phyloP scores from a whole-genome alignment of 2,797 vertebrate species.

The Nyctibius grandis region DNA sequence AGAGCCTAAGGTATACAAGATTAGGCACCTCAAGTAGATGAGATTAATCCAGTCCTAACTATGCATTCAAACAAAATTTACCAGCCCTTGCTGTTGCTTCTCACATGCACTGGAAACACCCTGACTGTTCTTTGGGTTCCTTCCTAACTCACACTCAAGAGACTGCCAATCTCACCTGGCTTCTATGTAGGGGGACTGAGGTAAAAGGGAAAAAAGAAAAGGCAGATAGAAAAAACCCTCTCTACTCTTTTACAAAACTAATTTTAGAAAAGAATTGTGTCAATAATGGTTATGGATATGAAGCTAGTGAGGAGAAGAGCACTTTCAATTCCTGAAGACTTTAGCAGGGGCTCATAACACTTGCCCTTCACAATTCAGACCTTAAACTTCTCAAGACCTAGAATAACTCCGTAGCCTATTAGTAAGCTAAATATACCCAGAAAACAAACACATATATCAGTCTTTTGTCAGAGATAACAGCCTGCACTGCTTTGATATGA shows the following conservation, averaged over 20 bases:
- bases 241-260: not conserved
- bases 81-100: not conserved
- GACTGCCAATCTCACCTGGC: not conserved
- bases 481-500: not conserved
- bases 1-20: not conserved
- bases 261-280: not conserved
- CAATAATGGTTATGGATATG: not conserved
- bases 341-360: not conserved
- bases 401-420: not conserved
- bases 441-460: not conserved
- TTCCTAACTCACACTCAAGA: not conserved
- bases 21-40: not conserved
- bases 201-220: not conserved
- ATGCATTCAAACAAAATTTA: not conserved
- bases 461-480: not conserved
- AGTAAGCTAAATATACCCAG: not conserved
- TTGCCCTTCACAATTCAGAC: not conserved
- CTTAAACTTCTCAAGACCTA: not conserved
- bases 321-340: not conserved
- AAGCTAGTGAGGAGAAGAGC: not conserved
- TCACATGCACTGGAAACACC: not conserved
- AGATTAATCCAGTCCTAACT: not conserved
- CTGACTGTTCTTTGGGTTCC: not conserved
- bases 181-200: not conserved
- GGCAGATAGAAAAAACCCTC: not conserved